phyloP scores from a whole-genome alignment of 2,113 vertebrate species.

The Hyperoodon ampullatus region DNA sequence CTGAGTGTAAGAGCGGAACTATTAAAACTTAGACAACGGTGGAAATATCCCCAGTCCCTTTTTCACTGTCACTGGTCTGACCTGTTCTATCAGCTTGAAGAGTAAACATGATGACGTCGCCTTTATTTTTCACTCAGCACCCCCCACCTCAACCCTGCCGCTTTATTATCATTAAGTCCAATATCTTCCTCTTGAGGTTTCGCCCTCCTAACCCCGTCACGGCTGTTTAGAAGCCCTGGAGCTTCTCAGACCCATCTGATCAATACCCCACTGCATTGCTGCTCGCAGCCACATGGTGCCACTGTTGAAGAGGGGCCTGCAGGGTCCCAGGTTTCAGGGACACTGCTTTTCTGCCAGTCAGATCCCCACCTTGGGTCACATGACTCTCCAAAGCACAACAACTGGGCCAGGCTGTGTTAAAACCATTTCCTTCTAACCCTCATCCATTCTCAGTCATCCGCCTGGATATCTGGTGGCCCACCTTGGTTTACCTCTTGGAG shows the following conservation, averaged over 20 bases:
- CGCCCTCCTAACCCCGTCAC: background rate
- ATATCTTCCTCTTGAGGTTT: background rate
- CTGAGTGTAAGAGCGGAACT: background rate
- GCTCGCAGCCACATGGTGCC: background rate
- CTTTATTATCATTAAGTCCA: background rate
- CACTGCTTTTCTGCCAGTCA: background rate
- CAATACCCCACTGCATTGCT: fast-evolving
- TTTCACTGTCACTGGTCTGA: background rate
- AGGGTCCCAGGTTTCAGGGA: background rate
- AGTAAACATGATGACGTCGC: background rate
- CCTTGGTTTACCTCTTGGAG: background rate
- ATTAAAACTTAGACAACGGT: background rate
- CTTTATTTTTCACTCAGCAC: background rate
- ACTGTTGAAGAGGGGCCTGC: background rate
- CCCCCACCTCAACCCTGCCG: background rate
- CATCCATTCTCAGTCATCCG: too few species aligned
- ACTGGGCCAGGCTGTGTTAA: background rate
- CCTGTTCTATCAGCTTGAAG: conserved; percentile 7
- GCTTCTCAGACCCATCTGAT: background rate
- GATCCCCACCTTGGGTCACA: background rate
- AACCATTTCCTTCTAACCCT: background rate
- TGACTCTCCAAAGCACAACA: background rate
- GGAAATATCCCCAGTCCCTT: background rate
- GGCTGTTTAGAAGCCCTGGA: background rate
- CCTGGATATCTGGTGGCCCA: background rate